Evolutionary conservation across 2,113 vertebrate species (phyloP).

Genomic region (Misgurnus mizolepis): DNA sequence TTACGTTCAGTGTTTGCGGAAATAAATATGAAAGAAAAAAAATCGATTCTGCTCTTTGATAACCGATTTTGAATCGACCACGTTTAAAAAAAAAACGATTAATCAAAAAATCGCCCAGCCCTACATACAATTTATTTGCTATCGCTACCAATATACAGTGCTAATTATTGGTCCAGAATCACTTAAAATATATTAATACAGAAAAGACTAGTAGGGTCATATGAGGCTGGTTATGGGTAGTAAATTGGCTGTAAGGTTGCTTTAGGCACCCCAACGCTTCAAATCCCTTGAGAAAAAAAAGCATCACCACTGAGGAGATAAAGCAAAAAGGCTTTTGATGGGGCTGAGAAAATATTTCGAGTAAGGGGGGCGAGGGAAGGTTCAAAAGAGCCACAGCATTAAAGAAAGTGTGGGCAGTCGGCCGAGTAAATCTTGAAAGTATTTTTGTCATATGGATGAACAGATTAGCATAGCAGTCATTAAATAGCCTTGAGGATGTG

Average conservation of each 20-base stretch:
- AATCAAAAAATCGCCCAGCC: too few species aligned
- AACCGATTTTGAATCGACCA: too few species aligned
- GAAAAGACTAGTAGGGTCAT: conserved; percentile 63
- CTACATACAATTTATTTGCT: too few species aligned
- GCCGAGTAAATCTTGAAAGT: conserved; percentile 48
- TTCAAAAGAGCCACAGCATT: conserved; percentile 20
- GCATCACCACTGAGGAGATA: conserved; percentile 59
- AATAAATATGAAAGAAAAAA: too few species aligned
- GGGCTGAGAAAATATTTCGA: conserved; percentile 60
- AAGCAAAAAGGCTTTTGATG: conserved; percentile 67
- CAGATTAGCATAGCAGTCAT: conserved; percentile 43
- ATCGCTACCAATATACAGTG: too few species aligned
- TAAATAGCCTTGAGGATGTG: conserved; percentile 42
- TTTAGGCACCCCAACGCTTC: conserved; percentile 68
- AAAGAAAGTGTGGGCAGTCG: conserved; percentile 45
- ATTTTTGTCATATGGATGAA: conserved; percentile 54
- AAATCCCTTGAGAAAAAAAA: conserved; percentile 64
- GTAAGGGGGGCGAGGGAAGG: conserved; percentile 9
- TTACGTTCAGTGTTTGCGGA: too few species aligned
- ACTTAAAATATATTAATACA: conserved; percentile 65
- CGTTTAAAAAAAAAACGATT: too few species aligned
- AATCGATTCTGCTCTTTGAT: too few species aligned
- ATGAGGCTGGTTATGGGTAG: conserved; percentile 69
- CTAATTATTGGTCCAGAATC: too few species aligned
- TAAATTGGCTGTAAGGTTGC: conserved; percentile 71